phyloP scores from a whole-genome alignment of 2,888 invertebrate species.

The Oligia latruncula region DNA sequence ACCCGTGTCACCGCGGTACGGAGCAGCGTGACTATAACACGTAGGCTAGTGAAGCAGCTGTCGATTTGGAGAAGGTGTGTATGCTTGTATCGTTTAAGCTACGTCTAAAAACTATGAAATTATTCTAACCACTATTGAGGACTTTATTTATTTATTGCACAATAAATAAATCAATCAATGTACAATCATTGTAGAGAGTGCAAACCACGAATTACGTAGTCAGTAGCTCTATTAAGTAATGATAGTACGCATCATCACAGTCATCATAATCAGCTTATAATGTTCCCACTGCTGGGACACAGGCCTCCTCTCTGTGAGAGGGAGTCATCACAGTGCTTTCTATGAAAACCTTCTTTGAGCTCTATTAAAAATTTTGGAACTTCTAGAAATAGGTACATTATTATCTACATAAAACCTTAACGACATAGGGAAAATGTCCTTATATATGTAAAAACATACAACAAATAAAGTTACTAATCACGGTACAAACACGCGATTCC shows the following conservation, averaged over 20 bases:
- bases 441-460: slow-evolving; percentile 28
- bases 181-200: not conserved
- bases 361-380: not conserved
- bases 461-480: slow-evolving; percentile 43
- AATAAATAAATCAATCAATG: no score
- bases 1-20: slow-evolving; percentile 31
- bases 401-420: not conserved
- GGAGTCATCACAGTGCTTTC: not conserved
- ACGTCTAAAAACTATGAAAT: not conserved
- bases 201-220: not conserved
- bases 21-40: slow-evolving; percentile 12
- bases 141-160: no score
- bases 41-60: not conserved
- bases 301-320: no score
- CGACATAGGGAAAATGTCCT: not conserved
- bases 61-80: slow-evolving; percentile 4
- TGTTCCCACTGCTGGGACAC: no score
- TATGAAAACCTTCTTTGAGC: no score
- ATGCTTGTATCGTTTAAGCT: slow-evolving; percentile 1
- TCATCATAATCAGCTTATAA: no score
- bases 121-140: not conserved
- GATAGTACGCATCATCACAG: not conserved
- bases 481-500: slow-evolving; percentile 41
- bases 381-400: not conserved
- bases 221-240: not conserved